Conservation (phyloP, 2,888 invertebrate species). For the Sarcophaga caerulescens region DNA sequence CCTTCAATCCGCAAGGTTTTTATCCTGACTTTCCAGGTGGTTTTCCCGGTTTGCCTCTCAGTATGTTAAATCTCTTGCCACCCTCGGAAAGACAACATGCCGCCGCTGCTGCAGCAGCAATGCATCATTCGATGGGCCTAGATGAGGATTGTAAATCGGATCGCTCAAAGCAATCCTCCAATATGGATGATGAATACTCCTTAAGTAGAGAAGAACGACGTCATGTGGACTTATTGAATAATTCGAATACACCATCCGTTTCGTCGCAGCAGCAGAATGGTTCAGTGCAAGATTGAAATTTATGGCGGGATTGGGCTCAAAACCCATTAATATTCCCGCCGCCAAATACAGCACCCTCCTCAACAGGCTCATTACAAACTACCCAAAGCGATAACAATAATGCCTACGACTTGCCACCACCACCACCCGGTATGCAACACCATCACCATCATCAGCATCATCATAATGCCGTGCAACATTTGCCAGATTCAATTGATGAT, state of each 20-base stretch:
- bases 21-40: slow-evolving; percentile 91
- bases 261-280: slow-evolving; percentile 88
- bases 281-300: slow-evolving; percentile 85
- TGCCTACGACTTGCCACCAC: slow-evolving; percentile 51
- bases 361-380: slow-evolving; percentile 36
- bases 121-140: slow-evolving; percentile 84
- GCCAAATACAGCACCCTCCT: slow-evolving; percentile 60
- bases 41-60: slow-evolving; percentile 90
- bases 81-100: slow-evolving; percentile 85
- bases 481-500: slow-evolving; percentile 1
- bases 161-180: slow-evolving; percentile 83
- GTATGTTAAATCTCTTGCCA: slow-evolving; percentile 91
- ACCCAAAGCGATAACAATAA: slow-evolving; percentile 41
- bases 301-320: slow-evolving; percentile 81
- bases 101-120: slow-evolving; percentile 77
- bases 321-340: slow-evolving; percentile 81
- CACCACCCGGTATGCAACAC: slow-evolving; percentile 15
- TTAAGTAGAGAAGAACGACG: slow-evolving; percentile 72
- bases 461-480: slow-evolving; percentile 2
- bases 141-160: slow-evolving; percentile 87
- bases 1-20: slow-evolving; percentile 88
- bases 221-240: slow-evolving; percentile 57
- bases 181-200: slow-evolving; percentile 83
- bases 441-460: slow-evolving; percentile 42
- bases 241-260: slow-evolving; percentile 56